Percentiles rank a stretch among this genome's conserved stretches.
Evolutionary conservation across 2,113 vertebrate species (phyloP).

Genomic region (Emydocephalus ijimae): DNA sequence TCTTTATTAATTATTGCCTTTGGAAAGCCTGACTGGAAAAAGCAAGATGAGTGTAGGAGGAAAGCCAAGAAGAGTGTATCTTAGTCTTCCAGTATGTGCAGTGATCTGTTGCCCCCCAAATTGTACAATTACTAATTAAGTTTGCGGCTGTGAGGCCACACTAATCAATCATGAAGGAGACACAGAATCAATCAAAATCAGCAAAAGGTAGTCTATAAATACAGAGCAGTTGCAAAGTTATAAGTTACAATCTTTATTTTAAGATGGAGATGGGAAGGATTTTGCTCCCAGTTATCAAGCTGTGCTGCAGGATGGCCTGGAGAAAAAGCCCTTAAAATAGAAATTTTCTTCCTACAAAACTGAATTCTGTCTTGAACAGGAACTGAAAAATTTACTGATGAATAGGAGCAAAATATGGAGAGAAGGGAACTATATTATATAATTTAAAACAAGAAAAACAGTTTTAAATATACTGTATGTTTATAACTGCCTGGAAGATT

Average conservation of each 20-base stretch:
- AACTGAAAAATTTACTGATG: background rate
- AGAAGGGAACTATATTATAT: background rate
- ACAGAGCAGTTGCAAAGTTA: background rate
- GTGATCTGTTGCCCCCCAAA: background rate
- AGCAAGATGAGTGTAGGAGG: background rate
- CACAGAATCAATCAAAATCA: background rate
- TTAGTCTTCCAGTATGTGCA: background rate
- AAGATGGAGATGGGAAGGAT: background rate
- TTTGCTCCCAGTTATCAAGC: background rate
- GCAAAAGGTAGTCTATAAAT: background rate
- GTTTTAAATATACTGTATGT: background rate
- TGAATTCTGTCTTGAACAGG: background rate
- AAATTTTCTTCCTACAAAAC: background rate
- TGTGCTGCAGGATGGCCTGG: background rate
- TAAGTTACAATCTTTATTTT: background rate
- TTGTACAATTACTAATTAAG: background rate
- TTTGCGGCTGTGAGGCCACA: background rate
- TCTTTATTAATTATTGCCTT: background rate
- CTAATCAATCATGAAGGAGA: background rate
- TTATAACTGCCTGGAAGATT: background rate
- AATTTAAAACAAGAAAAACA: background rate
- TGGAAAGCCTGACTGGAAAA: background rate
- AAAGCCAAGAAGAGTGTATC: background rate
- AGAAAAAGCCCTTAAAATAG: background rate
- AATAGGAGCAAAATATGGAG: background rate